Evolutionary conservation across 2,797 vertebrate genomes (phyloP), one percentile per base, ranked within the genome.

Genomic region (Capromys pilorides): DNA sequence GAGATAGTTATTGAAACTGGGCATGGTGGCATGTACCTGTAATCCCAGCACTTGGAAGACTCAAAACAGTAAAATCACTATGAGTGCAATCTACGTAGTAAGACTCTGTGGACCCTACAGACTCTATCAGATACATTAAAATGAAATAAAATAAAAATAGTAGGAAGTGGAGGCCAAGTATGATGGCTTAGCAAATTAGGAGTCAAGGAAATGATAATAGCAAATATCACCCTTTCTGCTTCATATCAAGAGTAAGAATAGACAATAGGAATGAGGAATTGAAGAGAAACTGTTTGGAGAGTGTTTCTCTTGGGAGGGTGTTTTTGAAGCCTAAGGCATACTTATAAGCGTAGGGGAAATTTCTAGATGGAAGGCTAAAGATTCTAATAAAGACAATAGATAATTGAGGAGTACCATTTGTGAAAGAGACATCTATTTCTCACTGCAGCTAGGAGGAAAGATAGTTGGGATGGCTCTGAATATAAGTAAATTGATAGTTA

Each of bases 191-290:
- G 39, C 54, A 96, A 78, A 82, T 87, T 49, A 83, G 36, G 54
- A 93, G 36, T 75, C 49, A 81, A 83, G 67, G 67, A 64, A 97
- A 87, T 83, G 39, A 80, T 69, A 49, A 45, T 73, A 24, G 12
- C 61, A 36, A 28, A 28, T 86, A 26, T 67, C 78, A 19, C 51
- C 80, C 45, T 77, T 87, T n/a, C 66, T 88, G 31, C 75, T 75
- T 71, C 77, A 45, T 61, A 49, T 85, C 88, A 69, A 88, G 66
- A 41, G 33, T 75, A 69, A 69, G 77, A 61, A 75, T 81, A 18
- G 69, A 67, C 14, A 62, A 7, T 19, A 45, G 31, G 39, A 73
- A 33, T 83, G 57, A 89, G 59, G 51, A 93, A 75, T 19, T n/a
- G 41, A 75, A 22, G 31, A n/a, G 21, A 19, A 59, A 18, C 11